phyloP scores from a whole-genome alignment of 1,140 invertebrate species.

The Hydropsyche tenuis region DNA sequence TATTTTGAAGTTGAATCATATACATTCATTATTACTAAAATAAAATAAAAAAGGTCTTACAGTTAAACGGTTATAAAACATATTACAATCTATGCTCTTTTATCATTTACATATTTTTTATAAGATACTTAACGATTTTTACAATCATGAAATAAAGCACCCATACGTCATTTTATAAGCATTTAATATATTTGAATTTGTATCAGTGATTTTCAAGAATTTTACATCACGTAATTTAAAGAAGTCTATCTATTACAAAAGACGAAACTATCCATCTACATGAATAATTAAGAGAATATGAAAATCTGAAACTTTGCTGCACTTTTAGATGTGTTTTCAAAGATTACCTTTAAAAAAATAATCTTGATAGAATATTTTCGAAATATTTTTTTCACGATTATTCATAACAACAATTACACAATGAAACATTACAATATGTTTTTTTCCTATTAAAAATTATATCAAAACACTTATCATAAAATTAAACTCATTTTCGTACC shows the following conservation, averaged over 20 bases:
- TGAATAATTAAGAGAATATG: no score
- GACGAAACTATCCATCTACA: no score
- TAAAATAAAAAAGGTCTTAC: constrained; percentile 35
- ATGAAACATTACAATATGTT: constrained; percentile 2
- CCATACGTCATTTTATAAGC: constrained; percentile 32
- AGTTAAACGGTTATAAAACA: constrained; percentile 37
- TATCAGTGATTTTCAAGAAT: constrained; percentile 7
- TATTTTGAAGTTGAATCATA: constrained; percentile 32
- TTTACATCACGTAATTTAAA: no score
- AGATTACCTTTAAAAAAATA: no score
- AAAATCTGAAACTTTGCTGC: no score
- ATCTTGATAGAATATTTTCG: background rate
- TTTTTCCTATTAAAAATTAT: background rate
- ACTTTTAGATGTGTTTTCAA: no score
- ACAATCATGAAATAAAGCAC: constrained; percentile 39
- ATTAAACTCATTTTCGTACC: no score
- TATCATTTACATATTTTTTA: constrained; percentile 5
- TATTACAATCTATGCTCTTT: constrained; percentile 33
- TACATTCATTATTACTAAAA: constrained; percentile 31
- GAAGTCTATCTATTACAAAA: no score
- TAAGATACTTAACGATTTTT: constrained; percentile 11
- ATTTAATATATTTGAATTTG: constrained; percentile 15
- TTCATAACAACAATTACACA: background rate
- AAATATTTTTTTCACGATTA: no score
- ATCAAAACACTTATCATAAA: background rate